A percentile compares a stretch with the other conserved stretches of the same genome.
phyloP scores from a whole-genome alignment of 2,797 vertebrate species.

The Trichosurus vulpecula region DNA sequence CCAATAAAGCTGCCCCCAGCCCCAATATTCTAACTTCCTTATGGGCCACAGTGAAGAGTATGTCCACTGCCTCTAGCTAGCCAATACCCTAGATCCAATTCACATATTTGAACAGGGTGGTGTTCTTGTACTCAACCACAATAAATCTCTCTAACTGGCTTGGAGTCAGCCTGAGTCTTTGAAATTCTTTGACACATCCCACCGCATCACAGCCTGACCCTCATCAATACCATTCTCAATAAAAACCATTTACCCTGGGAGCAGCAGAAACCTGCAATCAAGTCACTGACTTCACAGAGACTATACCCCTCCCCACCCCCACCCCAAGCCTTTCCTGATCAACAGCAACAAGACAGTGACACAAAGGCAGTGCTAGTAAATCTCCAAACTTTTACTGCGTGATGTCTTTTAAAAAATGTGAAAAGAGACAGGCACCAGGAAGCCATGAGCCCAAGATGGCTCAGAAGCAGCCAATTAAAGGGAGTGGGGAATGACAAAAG shows the following conservation, averaged over 20 bases:
- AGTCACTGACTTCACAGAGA: not conserved
- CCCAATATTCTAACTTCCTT: too few species aligned
- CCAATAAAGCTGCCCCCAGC: too few species aligned
- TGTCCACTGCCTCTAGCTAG: too few species aligned
- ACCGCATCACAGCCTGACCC: too few species aligned
- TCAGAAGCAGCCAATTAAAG: slow-evolving; percentile 31
- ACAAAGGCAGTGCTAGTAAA: not conserved
- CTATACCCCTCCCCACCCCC: not conserved
- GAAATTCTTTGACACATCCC: too few species aligned
- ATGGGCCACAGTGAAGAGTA: too few species aligned
- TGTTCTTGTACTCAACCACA: too few species aligned
- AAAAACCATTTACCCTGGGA: slow-evolving; percentile 19
- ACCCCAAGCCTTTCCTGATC: not conserved
- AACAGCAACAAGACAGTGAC: slow-evolving; percentile 11
- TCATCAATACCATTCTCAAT: too few species aligned
- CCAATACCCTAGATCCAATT: too few species aligned
- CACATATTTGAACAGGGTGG: too few species aligned
- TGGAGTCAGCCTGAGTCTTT: too few species aligned
- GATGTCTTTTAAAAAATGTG: not conserved
- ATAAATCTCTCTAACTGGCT: too few species aligned
- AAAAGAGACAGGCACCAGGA: not conserved
- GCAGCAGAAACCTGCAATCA: slow-evolving; percentile 14
- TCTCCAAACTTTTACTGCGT: not conserved
- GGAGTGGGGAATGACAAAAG: not conserved
- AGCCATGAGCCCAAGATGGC: slow-evolving; percentile 12